A percentile compares a stretch with the other conserved stretches of the same genome.
Evolutionary conservation across 2,888 invertebrate genomes (phyloP).

Genomic region (Rhopalosiphum nymphaeae): DNA sequence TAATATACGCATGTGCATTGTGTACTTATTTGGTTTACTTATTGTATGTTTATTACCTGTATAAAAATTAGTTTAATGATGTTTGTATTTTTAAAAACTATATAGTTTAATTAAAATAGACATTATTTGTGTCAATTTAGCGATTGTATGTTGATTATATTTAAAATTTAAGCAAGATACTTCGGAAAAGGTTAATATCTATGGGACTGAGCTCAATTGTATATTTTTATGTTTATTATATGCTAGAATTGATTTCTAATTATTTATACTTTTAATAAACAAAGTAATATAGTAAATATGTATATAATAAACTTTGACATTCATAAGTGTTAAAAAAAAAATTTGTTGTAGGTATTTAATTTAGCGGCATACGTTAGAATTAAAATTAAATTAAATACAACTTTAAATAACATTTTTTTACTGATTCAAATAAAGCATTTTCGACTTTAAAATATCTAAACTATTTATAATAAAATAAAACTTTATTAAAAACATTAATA

Average conservation of each 20-base stretch:
- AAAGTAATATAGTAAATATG: not conserved
- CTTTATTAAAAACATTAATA: not conserved
- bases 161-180: not conserved
- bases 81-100: not conserved
- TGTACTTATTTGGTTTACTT: not conserved
- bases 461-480: not conserved
- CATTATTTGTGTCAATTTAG: not conserved
- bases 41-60: not conserved
- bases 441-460: not conserved
- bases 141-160: not conserved
- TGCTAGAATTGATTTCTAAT: not conserved
- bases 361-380: not conserved
- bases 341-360: not conserved
- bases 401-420: not conserved
- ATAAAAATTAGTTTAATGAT: not conserved
- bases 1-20: not conserved
- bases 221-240: not conserved
- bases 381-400: not conserved
- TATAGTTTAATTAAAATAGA: not conserved
- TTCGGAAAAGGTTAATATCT: not conserved
- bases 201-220: not conserved
- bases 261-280: not conserved
- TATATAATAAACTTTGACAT: not conserved
- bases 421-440: not conserved
- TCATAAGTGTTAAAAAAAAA: not conserved